phyloP scores from a whole-genome alignment of 2,797 vertebrate genomes.

The Tachyglossus aculeatus region DNA sequence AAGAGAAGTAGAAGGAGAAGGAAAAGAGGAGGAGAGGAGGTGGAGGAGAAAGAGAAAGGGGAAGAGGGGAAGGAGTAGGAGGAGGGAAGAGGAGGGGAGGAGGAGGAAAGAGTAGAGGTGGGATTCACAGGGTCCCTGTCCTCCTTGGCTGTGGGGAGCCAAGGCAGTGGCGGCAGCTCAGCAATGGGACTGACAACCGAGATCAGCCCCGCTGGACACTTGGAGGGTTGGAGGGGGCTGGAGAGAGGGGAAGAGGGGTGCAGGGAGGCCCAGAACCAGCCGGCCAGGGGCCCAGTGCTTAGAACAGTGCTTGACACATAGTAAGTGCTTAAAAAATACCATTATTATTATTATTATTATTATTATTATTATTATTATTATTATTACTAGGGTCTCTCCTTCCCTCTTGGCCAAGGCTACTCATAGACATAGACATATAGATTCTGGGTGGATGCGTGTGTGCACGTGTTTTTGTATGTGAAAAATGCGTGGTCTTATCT shows the following conservation, averaged over 20 bases:
- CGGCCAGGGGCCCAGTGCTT: too few relatives aligned
- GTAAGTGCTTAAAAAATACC: too few relatives aligned
- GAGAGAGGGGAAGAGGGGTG: background rate
- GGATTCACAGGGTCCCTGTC: background rate
- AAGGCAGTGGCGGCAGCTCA: background rate
- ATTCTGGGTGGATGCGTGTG: background rate
- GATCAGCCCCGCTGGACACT: background rate
- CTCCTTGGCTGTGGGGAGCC: background rate
- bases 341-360: too few relatives aligned
- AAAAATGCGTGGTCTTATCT: slow-evolving; percentile 13
- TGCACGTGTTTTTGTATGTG: background rate
- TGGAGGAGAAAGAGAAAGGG: background rate
- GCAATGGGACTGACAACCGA: background rate
- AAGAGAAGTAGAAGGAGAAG: background rate
- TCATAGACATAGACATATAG: too few relatives aligned
- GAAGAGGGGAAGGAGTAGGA: background rate
- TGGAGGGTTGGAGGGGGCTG: too few relatives aligned
- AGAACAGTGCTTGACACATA: too few relatives aligned
- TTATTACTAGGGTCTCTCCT: too few relatives aligned
- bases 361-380: too few relatives aligned
- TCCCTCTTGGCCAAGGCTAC: too few relatives aligned
- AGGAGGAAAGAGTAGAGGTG: background rate
- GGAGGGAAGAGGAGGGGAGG: background rate
- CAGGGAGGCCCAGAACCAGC: background rate
- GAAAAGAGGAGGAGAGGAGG: background rate